Conservation (phyloP, 2,113 vertebrate species). For the Crotalus viridis region DNA sequence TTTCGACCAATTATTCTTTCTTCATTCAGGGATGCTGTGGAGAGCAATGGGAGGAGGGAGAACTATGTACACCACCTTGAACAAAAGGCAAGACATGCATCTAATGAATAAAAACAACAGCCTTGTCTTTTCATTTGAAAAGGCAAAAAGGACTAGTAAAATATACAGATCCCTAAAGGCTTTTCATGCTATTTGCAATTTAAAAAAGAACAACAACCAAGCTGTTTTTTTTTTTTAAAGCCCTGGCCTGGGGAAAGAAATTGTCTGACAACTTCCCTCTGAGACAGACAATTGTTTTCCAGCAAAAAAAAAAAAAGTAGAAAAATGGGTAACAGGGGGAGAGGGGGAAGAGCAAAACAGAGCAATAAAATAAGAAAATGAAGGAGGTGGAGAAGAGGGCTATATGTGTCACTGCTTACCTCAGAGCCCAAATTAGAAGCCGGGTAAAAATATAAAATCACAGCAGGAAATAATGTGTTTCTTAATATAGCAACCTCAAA, state of each 20-base stretch:
- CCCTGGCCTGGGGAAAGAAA: constrained; percentile 16
- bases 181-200: neutral
- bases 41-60: neutral
- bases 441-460: constrained; percentile 74
- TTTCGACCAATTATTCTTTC: neutral
- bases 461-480: constrained; percentile 79
- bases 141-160: neutral
- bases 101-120: neutral
- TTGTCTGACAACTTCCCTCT: neutral
- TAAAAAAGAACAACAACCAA: neutral
- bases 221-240: neutral
- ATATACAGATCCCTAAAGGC: neutral
- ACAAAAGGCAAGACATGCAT: neutral
- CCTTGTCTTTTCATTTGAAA: neutral
- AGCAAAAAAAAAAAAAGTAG: constrained; percentile 16
- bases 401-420: constrained; percentile 78
- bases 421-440: constrained; percentile 81
- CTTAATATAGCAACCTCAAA: constrained; percentile 76
- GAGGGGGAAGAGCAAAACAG: constrained; percentile 52
- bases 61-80: neutral
- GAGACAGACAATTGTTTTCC: neutral
- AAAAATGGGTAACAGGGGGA: constrained; percentile 34
- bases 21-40: neutral
- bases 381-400: constrained; percentile 58
- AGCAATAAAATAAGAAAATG: constrained; percentile 31